These are phyloP conservation scores for Trinorchestia longiramus DNA, from an alignment of 1,140 invertebrate species.

Conservation along the genomic window DNA sequence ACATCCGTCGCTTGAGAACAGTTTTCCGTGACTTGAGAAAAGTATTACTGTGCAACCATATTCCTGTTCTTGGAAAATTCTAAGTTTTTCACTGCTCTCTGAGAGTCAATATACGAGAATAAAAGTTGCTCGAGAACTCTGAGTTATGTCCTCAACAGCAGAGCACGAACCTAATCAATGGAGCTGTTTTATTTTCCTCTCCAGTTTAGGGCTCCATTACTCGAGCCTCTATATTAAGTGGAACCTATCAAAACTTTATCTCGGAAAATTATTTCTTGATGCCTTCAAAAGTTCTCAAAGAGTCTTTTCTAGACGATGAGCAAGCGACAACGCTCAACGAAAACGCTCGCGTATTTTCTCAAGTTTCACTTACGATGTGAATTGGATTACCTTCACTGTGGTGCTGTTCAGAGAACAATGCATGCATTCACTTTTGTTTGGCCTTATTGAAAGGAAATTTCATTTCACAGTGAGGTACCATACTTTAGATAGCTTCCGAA, in stretches of 20 bases:
- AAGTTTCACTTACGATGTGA: neutral
- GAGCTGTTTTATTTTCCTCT: slow-evolving; percentile 32
- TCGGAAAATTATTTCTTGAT: slow-evolving; percentile 51
- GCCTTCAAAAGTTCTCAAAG: slow-evolving; percentile 51
- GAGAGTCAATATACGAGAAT: neutral
- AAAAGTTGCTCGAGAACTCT: slow-evolving; percentile 39
- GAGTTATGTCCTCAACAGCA: slow-evolving; percentile 30
- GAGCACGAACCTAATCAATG: slow-evolving; percentile 29
- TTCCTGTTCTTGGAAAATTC: neutral
- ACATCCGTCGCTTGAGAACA: neutral
- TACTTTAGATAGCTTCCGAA: neutral
- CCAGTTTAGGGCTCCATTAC: slow-evolving; percentile 46
- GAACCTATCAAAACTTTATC: slow-evolving; percentile 51
- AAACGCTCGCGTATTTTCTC: neutral
- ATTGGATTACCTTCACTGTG: neutral
- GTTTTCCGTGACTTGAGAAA: neutral
- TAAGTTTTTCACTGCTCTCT: neutral
- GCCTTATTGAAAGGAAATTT: neutral
- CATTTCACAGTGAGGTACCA: neutral
- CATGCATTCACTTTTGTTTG: neutral
- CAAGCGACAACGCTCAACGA: neutral
- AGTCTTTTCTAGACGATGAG: neutral
- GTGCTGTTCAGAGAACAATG: neutral
- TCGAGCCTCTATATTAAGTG: slow-evolving; percentile 51
- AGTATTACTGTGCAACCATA: neutral